phyloP scores from a whole-genome alignment of 1,140 invertebrate species.

The Ylistrum balloti region DNA sequence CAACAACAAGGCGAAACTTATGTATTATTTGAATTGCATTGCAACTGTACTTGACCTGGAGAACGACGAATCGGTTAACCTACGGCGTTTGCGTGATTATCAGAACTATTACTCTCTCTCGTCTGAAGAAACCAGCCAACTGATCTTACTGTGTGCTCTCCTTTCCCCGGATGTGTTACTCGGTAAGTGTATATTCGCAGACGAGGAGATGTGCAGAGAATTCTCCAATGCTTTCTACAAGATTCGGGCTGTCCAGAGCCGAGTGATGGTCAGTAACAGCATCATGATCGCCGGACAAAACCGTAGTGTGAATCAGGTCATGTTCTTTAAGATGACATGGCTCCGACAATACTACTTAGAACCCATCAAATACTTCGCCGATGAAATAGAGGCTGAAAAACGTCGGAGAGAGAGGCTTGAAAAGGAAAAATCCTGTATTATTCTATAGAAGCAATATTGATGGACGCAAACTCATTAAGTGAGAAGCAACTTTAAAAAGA shows the following conservation, averaged over 20 bases:
- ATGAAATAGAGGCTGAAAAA: conserved; percentile 26
- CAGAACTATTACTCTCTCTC: conserved; percentile 50
- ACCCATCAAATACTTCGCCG: conserved; percentile 55
- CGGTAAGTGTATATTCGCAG: conserved; percentile 64
- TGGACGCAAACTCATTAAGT: too few species aligned
- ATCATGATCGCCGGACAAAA: conserved; percentile 63
- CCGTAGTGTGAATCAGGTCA: conserved; percentile 61
- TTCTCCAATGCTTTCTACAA: conserved; percentile 62
- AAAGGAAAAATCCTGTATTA: background rate
- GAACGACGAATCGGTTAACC: conserved; percentile 41
- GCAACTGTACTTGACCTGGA: conserved; percentile 54
- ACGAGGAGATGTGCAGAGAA: conserved; percentile 64
- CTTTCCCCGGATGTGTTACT: conserved; percentile 57
- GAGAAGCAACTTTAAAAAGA: too few species aligned
- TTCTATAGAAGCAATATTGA: too few species aligned
- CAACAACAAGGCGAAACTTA: conserved; percentile 58
- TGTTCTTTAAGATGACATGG: conserved; percentile 66
- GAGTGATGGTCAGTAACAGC: conserved; percentile 52
- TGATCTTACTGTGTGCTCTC: conserved; percentile 54
- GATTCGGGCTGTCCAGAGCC: conserved; percentile 53
- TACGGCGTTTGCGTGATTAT: conserved; percentile 56
- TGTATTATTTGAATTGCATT: conserved; percentile 66
- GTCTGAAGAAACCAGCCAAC: conserved; percentile 46
- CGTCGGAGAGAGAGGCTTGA: background rate
- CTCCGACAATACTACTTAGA: conserved; percentile 57